A percentile compares a stretch with the other conserved stretches of the same genome.
Conservation (phyloP, 1,140 invertebrate species). For the Elymnias hypermnestra region DNA sequence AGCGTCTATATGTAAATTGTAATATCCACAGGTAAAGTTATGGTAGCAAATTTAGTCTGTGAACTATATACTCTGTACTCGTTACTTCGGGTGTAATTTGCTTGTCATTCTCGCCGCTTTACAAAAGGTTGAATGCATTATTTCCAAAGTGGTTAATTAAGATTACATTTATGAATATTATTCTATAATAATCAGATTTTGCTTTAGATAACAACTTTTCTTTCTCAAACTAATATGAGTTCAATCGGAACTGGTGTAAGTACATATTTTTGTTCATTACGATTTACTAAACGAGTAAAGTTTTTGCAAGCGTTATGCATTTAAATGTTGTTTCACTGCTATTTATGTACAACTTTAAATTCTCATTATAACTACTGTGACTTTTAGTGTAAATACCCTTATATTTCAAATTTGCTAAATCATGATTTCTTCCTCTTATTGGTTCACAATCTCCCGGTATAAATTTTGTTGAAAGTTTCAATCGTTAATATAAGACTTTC, state of each 20-base stretch:
- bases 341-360: not conserved
- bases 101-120: slow-evolving; percentile 1
- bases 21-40: no score
- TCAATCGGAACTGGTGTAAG: slow-evolving; percentile 96
- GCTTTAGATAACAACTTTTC: slow-evolving; percentile 1
- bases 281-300: not conserved
- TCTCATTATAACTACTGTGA: no score
- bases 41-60: no score
- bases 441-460: no score
- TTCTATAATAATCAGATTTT: slow-evolving; percentile 1
- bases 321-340: not conserved
- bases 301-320: not conserved
- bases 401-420: slow-evolving; percentile 30
- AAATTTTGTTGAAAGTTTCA: no score
- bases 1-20: no score
- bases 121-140: no score
- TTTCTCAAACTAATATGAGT: slow-evolving; percentile 82
- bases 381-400: no score
- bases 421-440: no score
- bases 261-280: slow-evolving; percentile 5
- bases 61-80: no score
- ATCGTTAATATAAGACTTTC: no score
- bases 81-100: no score
- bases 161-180: not conserved
- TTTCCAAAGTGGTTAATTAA: not conserved